Conservation (phyloP, 2,797 vertebrate species). For the Paramormyrops hopkinsi region DNA sequence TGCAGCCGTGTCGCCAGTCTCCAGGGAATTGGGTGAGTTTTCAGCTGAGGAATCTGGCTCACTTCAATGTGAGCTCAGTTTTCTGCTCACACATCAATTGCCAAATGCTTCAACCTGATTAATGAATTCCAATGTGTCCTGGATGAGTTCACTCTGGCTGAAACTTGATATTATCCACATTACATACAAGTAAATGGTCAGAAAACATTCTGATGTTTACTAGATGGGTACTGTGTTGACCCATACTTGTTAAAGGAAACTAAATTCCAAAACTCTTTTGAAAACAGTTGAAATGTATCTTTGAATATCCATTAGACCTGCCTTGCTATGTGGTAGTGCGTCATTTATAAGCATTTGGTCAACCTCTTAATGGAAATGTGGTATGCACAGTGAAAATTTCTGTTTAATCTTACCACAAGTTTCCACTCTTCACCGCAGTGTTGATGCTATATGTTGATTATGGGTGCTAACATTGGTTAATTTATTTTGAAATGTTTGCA, state of each 20-base stretch:
- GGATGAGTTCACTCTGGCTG: not conserved
- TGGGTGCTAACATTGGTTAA: not conserved
- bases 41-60: not conserved
- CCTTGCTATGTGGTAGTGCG: not conserved
- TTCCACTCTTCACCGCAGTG: not conserved
- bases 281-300: not conserved
- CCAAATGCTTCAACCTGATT: not conserved
- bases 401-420: not conserved
- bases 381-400: not conserved
- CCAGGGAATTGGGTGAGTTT: conserved; percentile 86
- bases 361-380: not conserved
- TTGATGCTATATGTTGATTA: not conserved
- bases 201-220: not conserved
- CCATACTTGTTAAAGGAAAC: not conserved
- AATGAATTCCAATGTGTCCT: not conserved
- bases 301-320: not conserved
- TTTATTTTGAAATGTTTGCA: not conserved
- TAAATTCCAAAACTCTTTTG: not conserved
- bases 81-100: not conserved
- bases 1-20: conserved; percentile 80
- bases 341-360: not conserved
- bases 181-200: not conserved
- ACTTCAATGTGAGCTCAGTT: not conserved
- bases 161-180: not conserved
- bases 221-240: not conserved